Evolutionary conservation across 2,888 invertebrate species (phyloP), one percentile per base, ranked within the genome.

Genomic region (Bimastos eiseni): DNA sequence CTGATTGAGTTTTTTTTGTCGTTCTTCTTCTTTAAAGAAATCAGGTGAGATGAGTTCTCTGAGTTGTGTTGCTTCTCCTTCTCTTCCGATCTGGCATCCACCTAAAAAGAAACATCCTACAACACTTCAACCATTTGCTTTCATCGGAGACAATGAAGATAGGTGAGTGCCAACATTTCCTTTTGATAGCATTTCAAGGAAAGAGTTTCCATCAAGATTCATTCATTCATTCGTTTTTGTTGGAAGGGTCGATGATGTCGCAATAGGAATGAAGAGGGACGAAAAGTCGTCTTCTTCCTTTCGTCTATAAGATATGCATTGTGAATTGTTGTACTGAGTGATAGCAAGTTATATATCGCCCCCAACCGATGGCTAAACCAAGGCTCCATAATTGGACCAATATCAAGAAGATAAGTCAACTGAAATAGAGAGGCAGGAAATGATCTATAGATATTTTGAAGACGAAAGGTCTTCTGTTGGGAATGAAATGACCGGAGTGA

Each of bases 71-170:
- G 19, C n/a, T 90, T 92, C 93, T 13, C 94, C 94, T 17, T 93
- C 94, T 24, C 92, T 94, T 24, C 94, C 94, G 84, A 93, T 94
- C 70, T 94, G 93, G 91, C 92, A 92, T 30, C 94, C 94, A 11
- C 92, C 93, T 38, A 91, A 89, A 38, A 91, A 91, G 21, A 93
- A 93, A 91, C 92, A 93, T 91, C 49, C 91, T n/a, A n/a, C n/a
- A 21, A 30, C 91, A 19, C 83, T 38, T 21, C 91, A 91, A 36
- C 93, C 94, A 41, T 91, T 94, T 24, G 93, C 93, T 19, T 94
- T 93, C 90, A 92, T 93, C 91, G 92, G 93, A 21, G 93, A 92
- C 90, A 93, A 93, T 88, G 91, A 92, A 89, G 93, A 93, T 55
- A 94, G 93, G 94, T 94, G 90, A 90, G 38, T 91, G 90, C 36